Evolutionary conservation across 2,797 vertebrate species (phyloP).

Genomic region (Cottoperca gobio): DNA sequence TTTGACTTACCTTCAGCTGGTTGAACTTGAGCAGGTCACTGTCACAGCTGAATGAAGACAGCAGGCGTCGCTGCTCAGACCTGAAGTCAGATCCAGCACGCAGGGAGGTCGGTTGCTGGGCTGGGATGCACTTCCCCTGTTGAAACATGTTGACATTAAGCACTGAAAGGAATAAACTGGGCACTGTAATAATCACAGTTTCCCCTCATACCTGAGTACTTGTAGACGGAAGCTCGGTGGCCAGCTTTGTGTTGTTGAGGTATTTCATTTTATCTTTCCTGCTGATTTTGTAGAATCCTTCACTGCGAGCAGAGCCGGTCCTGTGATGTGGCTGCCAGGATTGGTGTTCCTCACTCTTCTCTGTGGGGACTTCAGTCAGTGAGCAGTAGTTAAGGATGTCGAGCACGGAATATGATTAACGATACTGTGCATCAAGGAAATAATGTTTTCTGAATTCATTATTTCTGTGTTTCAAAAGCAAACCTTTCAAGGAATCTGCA

Average conservation of each 20-base stretch:
- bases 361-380: constrained; percentile 89
- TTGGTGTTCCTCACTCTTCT: constrained; percentile 84
- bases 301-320: constrained; percentile 93
- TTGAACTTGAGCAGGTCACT: constrained; percentile 98
- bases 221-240: constrained; percentile 83
- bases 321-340: constrained; percentile 87
- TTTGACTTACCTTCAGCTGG: constrained; percentile 97
- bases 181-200: neutral
- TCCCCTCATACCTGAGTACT: constrained; percentile 86
- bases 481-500: neutral
- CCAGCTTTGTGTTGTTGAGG: constrained; percentile 84
- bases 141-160: neutral
- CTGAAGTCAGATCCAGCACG: constrained; percentile 94
- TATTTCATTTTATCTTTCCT: constrained; percentile 94
- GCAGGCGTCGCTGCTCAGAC: constrained; percentile 94
- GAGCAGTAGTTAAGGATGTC: constrained; percentile 85
- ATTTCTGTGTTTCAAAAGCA: neutral
- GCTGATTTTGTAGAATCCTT: constrained; percentile 97
- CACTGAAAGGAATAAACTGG: neutral
- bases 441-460: neutral
- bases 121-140: constrained; percentile 88
- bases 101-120: constrained; percentile 88
- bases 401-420: constrained; percentile 10
- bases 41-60: constrained; percentile 96
- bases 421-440: neutral